Evolutionary conservation across 2,113 vertebrate species (phyloP), one percentile per base, ranked within the genome.

Genomic region (Cricetomys ansorgei): DNA sequence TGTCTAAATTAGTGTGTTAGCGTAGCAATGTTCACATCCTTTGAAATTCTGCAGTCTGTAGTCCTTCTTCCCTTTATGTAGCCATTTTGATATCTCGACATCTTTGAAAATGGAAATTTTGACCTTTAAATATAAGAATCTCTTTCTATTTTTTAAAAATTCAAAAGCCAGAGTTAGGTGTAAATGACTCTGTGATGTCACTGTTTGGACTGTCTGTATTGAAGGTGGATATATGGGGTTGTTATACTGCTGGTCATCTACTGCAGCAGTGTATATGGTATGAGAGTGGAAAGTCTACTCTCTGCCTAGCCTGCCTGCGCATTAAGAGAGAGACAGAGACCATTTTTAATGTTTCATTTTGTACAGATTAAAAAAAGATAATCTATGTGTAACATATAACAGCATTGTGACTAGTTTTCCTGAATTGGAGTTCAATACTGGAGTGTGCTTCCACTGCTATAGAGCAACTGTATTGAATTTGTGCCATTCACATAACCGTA

Each of bases 81-180:
- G 55, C 16, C 17, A 59, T 29, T 79, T 0, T 95, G 77, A 59
- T 69, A 95, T 93, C 87, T 77, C 19, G 29, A 84, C 59, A 93
- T 76, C 73, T 94, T 97, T 89, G 64, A 92, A 94, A 86, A 95
- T 92, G 93, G 75, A 92, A 97, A 97, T 90, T 85, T 93, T 96
- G 59, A 96, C 75, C 91, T 97, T 96, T 97, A 94, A 93, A 75
- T 93, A n/a, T 15, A 92, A 76, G 79, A 93, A 96, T 23, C 2
- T 64, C 55, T 72, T 69, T 64, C 70, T 43, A 91, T 96, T 96
- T 95, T 79, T 79, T n/a, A 79, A 94, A 97, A 94, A 94, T 77
- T 84, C 45, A 88, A 73, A 95, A 94, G 89, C 37, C 87, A 50
- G 29, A 88, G n/a, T 23, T 43, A 73, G 84, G 48, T 89, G 37